phyloP scores from a whole-genome alignment of 2,888 invertebrate genomes.

The Sepiola atlantica region DNA sequence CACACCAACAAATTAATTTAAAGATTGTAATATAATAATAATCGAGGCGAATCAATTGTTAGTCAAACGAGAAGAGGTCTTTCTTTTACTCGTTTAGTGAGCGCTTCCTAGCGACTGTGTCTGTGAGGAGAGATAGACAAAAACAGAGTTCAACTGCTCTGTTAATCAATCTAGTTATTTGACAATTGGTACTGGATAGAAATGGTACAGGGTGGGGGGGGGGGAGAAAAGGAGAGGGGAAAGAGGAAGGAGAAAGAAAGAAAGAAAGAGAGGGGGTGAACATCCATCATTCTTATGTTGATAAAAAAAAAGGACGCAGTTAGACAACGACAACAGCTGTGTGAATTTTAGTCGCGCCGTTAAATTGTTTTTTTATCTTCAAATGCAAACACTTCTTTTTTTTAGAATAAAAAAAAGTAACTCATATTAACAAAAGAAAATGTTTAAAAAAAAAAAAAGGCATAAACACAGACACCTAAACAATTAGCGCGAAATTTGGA shows the following conservation, averaged over 20 bases:
- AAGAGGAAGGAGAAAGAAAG: too few relatives aligned
- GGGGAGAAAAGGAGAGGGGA: too few relatives aligned
- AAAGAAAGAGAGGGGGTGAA: too few relatives aligned
- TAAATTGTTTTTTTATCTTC: too few relatives aligned
- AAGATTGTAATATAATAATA: background rate
- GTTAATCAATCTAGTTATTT: background rate
- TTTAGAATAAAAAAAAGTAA: too few relatives aligned
- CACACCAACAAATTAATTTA: background rate
- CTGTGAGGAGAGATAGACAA: background rate
- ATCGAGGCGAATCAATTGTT: background rate
- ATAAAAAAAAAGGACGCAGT: background rate
- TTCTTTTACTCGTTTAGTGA: background rate
- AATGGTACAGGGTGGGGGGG: too few relatives aligned
- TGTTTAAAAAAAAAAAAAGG: background rate
- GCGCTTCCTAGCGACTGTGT: background rate
- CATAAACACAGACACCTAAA: too few relatives aligned
- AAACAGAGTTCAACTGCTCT: background rate
- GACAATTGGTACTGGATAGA: background rate
- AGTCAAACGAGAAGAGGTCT: background rate
- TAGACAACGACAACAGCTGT: background rate
- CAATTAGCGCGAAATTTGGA: too few relatives aligned
- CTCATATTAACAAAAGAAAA: too few relatives aligned
- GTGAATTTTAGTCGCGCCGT: background rate
- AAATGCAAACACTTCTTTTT: too few relatives aligned
- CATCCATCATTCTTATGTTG: background rate